phyloP scores from a whole-genome alignment of 2,113 vertebrate species.

The Dipodomys stephensi region DNA sequence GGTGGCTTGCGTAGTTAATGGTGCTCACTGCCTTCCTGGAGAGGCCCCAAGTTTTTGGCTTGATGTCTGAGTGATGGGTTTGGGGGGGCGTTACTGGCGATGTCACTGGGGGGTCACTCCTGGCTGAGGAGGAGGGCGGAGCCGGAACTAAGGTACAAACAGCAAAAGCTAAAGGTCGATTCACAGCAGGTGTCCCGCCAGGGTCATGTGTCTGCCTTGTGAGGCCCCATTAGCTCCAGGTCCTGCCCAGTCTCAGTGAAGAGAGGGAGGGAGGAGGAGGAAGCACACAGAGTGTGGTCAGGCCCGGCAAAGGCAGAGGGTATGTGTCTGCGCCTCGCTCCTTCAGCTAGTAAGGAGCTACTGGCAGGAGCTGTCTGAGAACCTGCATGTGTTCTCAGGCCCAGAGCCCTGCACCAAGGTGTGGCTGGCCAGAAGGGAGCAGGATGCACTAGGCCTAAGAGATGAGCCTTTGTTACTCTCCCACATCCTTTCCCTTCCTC shows the following conservation, averaged over 20 bases:
- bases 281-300: too few species aligned
- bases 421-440: not conserved
- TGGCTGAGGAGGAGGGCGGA: not conserved
- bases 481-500: too few species aligned
- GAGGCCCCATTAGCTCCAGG: not conserved
- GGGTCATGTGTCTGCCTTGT: too few species aligned
- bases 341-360: not conserved
- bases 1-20: accelerated
- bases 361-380: too few species aligned
- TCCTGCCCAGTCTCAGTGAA: not conserved
- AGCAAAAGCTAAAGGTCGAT: not conserved
- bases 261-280: too few species aligned
- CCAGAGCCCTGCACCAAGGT: too few species aligned
- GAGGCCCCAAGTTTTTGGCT: not conserved
- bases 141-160: not conserved
- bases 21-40: accelerated
- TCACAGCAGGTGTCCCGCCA: not conserved
- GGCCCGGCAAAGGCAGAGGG: not conserved
- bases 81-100: too few species aligned
- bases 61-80: not conserved
- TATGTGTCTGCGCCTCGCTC: too few species aligned
- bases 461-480: too few species aligned
- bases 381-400: too few species aligned
- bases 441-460: not conserved
- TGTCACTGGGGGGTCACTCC: accelerated